Evolutionary conservation across 2,797 vertebrate genomes (phyloP), one percentile per base, ranked within the genome.

Genomic region (Cichlasoma orientale): DNA sequence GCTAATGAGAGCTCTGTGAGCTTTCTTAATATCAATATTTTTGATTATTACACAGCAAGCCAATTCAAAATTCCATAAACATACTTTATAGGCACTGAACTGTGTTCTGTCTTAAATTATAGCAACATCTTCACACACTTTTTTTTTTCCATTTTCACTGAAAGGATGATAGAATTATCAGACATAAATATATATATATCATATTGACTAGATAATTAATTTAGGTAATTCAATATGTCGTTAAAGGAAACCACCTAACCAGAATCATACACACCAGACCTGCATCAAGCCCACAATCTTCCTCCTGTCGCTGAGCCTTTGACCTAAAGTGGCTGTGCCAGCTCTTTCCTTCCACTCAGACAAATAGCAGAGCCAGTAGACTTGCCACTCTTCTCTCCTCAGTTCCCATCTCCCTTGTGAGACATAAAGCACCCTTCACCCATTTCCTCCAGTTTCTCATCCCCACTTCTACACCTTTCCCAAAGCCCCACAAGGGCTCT

Each of bases 381-480:
- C 83, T 72, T 82, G 66, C 81, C 87, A 77, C 83, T 78, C 83
- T 79, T 44, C 68, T n/a, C 77, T 78, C 56, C 82, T 86, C 88
- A 56, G 29, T 73, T 88, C 73, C 72, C 16, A 74, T 82, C 81
- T 93, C 91, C 91, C 93, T 79, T 75, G 89, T 21, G 89, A 86
- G 91, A 92, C 78, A 91, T 95, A 94, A 95, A 95, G 87, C 83
- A 91, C 82, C 86, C 88, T 81, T 93, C 89, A 92, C 79, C 89
- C 86, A 86, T 92, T 86, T 91, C 86, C 79, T 87, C 77, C 84
- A 82, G 86, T 82, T 89, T 84, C 88, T 89, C 88, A 89, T 91
- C 88, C 84, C 89, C 78, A 55, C 86, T 83, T 80, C 81, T 72
- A 86, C 80, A 86, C 82, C 82, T 82, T 87, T 85, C 82, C 80